phyloP scores from a whole-genome alignment of 2,797 vertebrate species.

The Ciconia nigra region DNA sequence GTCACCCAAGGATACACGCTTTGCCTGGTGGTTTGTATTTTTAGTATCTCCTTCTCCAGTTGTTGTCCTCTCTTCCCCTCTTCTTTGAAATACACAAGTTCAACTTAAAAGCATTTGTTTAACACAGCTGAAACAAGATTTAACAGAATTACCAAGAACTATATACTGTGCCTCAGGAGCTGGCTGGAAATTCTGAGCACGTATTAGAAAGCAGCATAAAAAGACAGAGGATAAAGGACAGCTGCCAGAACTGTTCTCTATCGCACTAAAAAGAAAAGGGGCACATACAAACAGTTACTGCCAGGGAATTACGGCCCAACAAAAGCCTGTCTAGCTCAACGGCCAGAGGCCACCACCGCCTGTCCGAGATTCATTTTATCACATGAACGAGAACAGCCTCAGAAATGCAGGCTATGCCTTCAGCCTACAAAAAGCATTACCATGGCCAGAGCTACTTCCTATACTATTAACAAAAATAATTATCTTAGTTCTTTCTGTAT shows the following conservation, averaged over 20 bases:
- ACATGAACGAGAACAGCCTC: neutral
- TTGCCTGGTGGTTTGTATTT: neutral
- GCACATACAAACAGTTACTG: neutral
- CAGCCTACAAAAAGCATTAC: neutral
- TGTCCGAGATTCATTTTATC: neutral
- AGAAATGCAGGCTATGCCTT: neutral
- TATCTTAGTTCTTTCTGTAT: neutral
- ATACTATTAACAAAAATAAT: constrained; percentile 5
- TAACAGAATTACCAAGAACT: neutral
- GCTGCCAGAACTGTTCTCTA: neutral
- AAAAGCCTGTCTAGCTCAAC: neutral
- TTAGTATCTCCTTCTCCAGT: neutral
- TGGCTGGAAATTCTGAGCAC: neutral
- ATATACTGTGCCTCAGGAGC: neutral
- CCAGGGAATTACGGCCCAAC: neutral
- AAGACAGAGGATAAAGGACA: neutral
- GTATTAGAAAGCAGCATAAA: neutral
- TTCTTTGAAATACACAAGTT: neutral
- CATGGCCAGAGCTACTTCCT: neutral
- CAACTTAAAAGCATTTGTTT: neutral
- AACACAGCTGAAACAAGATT: neutral
- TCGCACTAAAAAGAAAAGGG: neutral
- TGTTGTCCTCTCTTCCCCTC: neutral
- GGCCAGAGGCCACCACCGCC: neutral
- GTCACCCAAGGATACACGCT: neutral